Evolutionary conservation across 2,797 vertebrate species (phyloP).

Genomic region (Phoxinus dragarum): DNA sequence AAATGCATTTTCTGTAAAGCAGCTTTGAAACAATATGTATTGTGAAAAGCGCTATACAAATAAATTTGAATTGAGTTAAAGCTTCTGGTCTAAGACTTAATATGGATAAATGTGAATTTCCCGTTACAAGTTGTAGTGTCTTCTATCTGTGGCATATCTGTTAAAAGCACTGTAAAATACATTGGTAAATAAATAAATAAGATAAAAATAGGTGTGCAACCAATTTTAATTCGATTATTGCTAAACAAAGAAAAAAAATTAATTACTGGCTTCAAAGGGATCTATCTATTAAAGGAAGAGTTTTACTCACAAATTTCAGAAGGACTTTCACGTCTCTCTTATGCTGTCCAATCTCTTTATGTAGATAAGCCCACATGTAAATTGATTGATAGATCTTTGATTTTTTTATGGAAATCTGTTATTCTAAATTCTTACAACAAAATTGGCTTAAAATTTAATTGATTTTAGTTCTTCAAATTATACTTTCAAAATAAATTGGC

Average conservation of each 20-base stretch:
- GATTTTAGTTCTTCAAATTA: background rate
- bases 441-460: too few species aligned
- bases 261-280: background rate
- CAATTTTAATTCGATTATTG: background rate
- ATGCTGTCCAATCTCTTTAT: background rate
- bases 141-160: background rate
- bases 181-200: background rate
- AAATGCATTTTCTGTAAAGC: too few species aligned
- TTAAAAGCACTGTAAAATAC: background rate
- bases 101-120: too few species aligned
- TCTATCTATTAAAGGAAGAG: background rate
- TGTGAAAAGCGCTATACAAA: too few species aligned
- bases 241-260: background rate
- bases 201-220: background rate
- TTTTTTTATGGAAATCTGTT: background rate
- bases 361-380: background rate
- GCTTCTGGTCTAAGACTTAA: background rate
- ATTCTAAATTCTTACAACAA: background rate
- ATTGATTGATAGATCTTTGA: background rate
- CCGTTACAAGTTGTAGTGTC: background rate
- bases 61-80: too few species aligned
- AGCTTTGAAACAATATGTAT: too few species aligned
- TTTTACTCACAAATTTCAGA: background rate
- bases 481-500: background rate
- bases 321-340: background rate